phyloP scores from a whole-genome alignment of 64 coral and sea anemone species.

The Actinia tenebrosa region DNA sequence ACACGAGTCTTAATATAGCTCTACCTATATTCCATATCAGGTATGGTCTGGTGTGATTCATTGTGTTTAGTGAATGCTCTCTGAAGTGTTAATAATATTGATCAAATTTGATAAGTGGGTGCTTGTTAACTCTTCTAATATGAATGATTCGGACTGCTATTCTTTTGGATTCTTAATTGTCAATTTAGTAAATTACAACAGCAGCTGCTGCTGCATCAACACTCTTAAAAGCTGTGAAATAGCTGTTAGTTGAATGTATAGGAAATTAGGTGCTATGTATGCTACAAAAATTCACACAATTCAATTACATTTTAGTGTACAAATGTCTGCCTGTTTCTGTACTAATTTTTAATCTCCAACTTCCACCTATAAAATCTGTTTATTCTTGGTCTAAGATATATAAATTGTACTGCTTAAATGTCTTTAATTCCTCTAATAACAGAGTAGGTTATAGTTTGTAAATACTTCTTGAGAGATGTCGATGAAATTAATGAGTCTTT shows the following conservation, averaged over 20 bases:
- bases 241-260: neutral
- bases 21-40: neutral
- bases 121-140: neutral
- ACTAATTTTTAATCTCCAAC: neutral
- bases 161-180: constrained; percentile 11
- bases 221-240: constrained; percentile 6
- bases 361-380: neutral
- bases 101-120: constrained; percentile 9
- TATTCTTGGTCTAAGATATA: neutral
- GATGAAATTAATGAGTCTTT: constrained; percentile 13
- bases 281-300: neutral
- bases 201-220: neutral
- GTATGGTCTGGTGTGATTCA: neutral
- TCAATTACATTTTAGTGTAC: neutral
- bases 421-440: neutral
- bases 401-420: neutral
- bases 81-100: constrained; percentile 10
- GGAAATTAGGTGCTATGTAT: neutral
- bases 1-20: neutral
- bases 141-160: constrained; percentile 3
- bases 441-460: neutral
- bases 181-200: constrained; percentile 13
- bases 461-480: neutral
- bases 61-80: neutral
- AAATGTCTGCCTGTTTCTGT: neutral